Conservation (phyloP, 2,888 invertebrate species). For the Cheilosia vernalis region DNA sequence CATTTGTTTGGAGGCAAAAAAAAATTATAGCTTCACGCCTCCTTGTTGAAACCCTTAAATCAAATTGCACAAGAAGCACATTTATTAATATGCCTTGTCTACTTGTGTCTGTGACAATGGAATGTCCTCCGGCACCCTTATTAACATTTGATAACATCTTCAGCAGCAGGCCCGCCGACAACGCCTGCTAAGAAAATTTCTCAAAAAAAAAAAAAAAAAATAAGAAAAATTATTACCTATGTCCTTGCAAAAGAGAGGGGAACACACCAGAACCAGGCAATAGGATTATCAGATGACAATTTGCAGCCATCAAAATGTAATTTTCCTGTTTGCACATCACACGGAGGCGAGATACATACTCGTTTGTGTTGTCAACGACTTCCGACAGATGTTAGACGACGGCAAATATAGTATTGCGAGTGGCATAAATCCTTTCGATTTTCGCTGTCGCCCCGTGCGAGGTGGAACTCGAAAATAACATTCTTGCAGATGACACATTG, state of each 20-base stretch:
- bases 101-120: slow-evolving; percentile 71
- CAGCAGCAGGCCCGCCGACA: slow-evolving; percentile 59
- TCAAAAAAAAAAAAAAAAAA: slow-evolving; percentile 41
- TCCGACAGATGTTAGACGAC: slow-evolving; percentile 77
- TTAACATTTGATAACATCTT: slow-evolving; percentile 75
- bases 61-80: slow-evolving; percentile 66
- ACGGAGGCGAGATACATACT: slow-evolving; percentile 70
- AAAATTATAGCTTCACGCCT: slow-evolving; percentile 70
- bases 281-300: slow-evolving; percentile 77
- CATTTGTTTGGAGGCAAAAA: slow-evolving; percentile 32
- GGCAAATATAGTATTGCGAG: slow-evolving; percentile 30
- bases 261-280: slow-evolving; percentile 45
- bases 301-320: slow-evolving; percentile 78
- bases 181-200: slow-evolving; percentile 65
- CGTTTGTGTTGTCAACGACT: slow-evolving; percentile 75
- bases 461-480: slow-evolving; percentile 53
- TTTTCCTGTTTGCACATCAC: slow-evolving; percentile 76
- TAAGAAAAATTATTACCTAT: slow-evolving; percentile 10
- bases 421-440: slow-evolving; percentile 67
- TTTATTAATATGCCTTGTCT: slow-evolving; percentile 68
- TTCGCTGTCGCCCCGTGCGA: not conserved
- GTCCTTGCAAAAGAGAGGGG: slow-evolving; percentile 36
- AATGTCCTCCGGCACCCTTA: slow-evolving; percentile 73
- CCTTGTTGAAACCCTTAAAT: slow-evolving; percentile 70
- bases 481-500: slow-evolving; percentile 74